Evolutionary conservation across 2,888 invertebrate species (phyloP).

Genomic region (Oconnorella tubifera): DNA sequence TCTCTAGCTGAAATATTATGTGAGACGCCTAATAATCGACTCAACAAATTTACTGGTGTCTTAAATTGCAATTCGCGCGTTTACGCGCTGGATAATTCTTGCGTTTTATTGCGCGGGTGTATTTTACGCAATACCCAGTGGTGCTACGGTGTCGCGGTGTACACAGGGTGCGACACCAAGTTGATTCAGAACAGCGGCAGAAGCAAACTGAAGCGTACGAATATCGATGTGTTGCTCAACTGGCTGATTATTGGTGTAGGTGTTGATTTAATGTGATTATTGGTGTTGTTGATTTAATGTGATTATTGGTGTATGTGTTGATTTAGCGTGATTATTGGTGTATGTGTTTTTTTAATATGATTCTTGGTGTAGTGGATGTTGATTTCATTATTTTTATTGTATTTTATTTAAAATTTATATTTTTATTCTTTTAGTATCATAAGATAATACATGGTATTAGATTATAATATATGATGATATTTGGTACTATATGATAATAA

Average conservation of each 20-base stretch:
- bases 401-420: no score
- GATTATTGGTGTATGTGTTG: no score
- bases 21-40: slow-evolving; percentile 95
- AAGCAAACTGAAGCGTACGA: slow-evolving; percentile 97
- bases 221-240: slow-evolving; percentile 97
- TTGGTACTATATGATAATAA: no score
- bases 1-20: slow-evolving; percentile 90
- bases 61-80: slow-evolving; percentile 65
- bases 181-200: slow-evolving; percentile 99
- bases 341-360: no score
- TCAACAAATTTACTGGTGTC: slow-evolving; percentile 95
- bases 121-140: slow-evolving; percentile 71
- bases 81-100: slow-evolving; percentile 91
- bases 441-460: no score
- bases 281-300: no score
- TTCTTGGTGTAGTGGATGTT: no score
- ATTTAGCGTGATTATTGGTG: no score
- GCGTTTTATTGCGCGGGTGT: slow-evolving; percentile 91
- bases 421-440: no score
- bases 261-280: no score
- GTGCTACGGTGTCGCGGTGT: slow-evolving; percentile 71
- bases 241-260: slow-evolving; percentile 96
- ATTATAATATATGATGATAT: no score
- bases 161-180: slow-evolving; percentile 98
- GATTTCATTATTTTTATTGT: no score